Base-by-base conservation (phyloP, 2,797 vertebrate genomes). In the Eurystomus glaucurus region DNA sequence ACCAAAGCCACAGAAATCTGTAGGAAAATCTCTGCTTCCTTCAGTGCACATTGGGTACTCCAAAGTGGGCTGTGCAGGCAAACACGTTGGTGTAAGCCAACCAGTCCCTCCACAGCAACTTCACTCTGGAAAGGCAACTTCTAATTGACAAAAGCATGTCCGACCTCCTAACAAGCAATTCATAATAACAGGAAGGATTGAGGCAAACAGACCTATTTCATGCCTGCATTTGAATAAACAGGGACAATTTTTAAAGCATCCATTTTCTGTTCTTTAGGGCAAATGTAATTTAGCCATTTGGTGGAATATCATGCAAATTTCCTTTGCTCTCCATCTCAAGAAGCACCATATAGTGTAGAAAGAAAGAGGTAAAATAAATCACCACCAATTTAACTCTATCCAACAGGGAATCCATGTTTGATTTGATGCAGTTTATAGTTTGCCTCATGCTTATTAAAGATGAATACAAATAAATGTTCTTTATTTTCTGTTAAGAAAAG, bases 381-480 rank as follows among this genome's bases (percentile, higher is more conserved):
- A 81, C 43, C 57, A 37, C 12, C 11, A 23, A 71, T 71, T 69
- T 82, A 45, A 72, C 57, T 14, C 45, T 39, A 9, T 48, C 22
- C 62, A 58, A 28, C 25, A 52, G 31, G 35, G 66, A 93, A 84
- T 18, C 41, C 31, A 1, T 23, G 21, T 52, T 64, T 80, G 58
- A 88, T 79, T 81, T 82, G 43, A 60, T 72, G 46, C 41, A 41
- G 61, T 58, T 84, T 69, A 46, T 65, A 72, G 37, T 66, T 88
- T 85, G 41, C 33, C 25, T 80, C 52, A 29, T 66, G 26, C 64
- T 90, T 96, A 86, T 65, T 68, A 86, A 86, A 61, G 75, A 84
- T 14, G 45, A 68, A 69, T 65, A 61, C 16, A 72, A 83, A 79
- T 33, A 62, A 80, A 61, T 20, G 12, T 14, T 57, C 54, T 81